These are phyloP conservation scores for Melanostoma mellinum DNA, from an alignment of 2,888 invertebrate genomes.

Conservation along the genomic window DNA sequence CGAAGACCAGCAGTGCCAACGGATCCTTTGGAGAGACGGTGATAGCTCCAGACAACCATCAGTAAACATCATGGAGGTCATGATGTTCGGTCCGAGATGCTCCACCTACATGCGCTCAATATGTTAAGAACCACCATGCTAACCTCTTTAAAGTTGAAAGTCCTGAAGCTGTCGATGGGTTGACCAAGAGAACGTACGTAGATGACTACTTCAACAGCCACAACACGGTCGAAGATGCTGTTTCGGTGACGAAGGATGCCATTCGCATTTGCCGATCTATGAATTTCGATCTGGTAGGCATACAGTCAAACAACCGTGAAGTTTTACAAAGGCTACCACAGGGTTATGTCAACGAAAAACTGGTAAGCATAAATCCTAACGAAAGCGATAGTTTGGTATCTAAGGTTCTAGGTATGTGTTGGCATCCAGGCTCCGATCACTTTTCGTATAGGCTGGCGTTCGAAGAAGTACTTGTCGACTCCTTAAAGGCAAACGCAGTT, in stretches of 20 bases:
- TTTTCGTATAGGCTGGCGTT: not conserved
- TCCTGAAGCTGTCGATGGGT: constrained; percentile 46
- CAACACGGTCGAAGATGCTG: not conserved
- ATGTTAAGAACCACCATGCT: constrained; percentile 49
- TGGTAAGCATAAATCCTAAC: not conserved
- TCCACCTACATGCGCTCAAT: constrained; percentile 57
- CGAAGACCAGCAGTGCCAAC: constrained; percentile 24
- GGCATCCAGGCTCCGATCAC: not conserved
- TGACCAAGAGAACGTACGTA: constrained; percentile 50
- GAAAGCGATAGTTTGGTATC: no score
- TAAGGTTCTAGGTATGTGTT: not conserved
- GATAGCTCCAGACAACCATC: not conserved
- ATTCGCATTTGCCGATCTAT: constrained; percentile 5
- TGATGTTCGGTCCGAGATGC: constrained; percentile 71
- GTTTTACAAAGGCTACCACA: not conserved
- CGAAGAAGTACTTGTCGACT: not conserved
- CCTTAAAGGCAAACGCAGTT: not conserved
- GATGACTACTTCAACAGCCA: constrained; percentile 50
- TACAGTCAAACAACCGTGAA: constrained; percentile 1
- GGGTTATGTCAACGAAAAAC: not conserved
- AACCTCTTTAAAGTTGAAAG: not conserved
- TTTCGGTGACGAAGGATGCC: constrained; percentile 1
- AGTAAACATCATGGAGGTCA: constrained; percentile 58
- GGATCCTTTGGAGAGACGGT: constrained; percentile 61
- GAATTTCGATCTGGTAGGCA: constrained; percentile 16